Evolutionary conservation across 2,113 vertebrate species (phyloP).

Genomic region (Henicopernis longicauda): DNA sequence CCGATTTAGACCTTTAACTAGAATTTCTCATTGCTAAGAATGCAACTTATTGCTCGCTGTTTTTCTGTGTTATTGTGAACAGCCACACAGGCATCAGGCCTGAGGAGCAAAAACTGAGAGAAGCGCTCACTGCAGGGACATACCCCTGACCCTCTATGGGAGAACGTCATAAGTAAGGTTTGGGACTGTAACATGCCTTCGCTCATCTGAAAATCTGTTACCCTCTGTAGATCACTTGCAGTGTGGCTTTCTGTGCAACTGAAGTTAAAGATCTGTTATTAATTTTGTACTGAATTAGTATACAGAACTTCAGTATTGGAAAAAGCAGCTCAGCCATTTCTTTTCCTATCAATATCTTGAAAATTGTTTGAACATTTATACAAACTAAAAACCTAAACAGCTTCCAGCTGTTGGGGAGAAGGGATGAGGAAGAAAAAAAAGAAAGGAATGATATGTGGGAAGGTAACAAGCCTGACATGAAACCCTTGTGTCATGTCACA

Average conservation of each 20-base stretch:
- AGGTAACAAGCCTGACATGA: not conserved
- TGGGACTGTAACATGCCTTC: not conserved
- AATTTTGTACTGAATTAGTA: not conserved
- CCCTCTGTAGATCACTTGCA: not conserved
- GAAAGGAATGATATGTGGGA: not conserved
- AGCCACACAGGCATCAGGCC: not conserved
- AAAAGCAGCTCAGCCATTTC: not conserved
- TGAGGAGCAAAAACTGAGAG: not conserved
- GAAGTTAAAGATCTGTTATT: not conserved
- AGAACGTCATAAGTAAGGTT: not conserved
- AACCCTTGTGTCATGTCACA: not conserved
- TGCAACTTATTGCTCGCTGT: not conserved
- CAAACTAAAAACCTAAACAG: not conserved
- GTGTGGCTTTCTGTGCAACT: not conserved
- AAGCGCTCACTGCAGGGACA: not conserved
- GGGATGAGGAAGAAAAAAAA: not conserved
- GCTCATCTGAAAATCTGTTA: not conserved
- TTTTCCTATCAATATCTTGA: not conserved
- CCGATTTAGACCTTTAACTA: not conserved
- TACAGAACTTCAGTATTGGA: not conserved
- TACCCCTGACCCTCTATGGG: rapidly evolving
- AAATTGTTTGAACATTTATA: not conserved
- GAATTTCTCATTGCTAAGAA: not conserved
- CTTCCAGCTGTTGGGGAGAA: not conserved
- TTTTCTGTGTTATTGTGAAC: not conserved